Base-by-base conservation (phyloP, 2,113 vertebrate genomes). In the Tichodroma muraria region DNA sequence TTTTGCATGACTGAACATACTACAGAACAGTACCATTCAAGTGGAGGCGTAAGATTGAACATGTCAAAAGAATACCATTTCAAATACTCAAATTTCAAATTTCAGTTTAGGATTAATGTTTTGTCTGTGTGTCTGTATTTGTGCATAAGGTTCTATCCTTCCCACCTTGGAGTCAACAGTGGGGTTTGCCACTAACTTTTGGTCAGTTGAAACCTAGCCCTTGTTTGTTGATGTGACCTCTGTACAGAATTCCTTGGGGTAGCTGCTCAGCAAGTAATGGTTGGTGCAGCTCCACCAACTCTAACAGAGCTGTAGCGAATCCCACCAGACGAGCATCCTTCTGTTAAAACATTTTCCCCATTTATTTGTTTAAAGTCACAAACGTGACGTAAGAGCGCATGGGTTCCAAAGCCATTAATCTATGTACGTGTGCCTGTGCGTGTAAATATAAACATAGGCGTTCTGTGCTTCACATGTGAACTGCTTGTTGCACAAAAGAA, bases 381-480 rank as follows among this genome's bases (percentile, higher is more conserved):
- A 69, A 83, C 7, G 61, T 92, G 90, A 85, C 17, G 7, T 40
- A 53, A 82, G 50, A 63, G 53, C 45, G 37, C 25, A n/a, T 40
- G 68, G 72, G 61, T 94, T 94, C 93, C 68, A 90, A 76, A 96
- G 83, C 30, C 69, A 76, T 42, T 91, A 68, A 70, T 72, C 60
- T 91, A 37, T 19, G 21, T 85, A 16, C 15, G 75, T 35, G 82
- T n/a, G 59, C 13, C 7, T 35, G 25, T 64, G 44, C 18, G 6
- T 57, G 40, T 35, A 88, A 85, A 80, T 85, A 85, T 5, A 83
- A 94, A 83, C 79, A 88, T 76, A 93, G 33, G 19, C 33, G 10
- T 81, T 85, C 35, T 83, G 89, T 95, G 87, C 89, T 96, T 95
- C 89, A 97, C 54, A 76, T 63, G 94, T 93, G 91, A 90, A 80